Percentiles rank a stretch among this genome's conserved stretches.
phyloP scores from a whole-genome alignment of 2,113 vertebrate species.

The Brachionichthys hirsutus region DNA sequence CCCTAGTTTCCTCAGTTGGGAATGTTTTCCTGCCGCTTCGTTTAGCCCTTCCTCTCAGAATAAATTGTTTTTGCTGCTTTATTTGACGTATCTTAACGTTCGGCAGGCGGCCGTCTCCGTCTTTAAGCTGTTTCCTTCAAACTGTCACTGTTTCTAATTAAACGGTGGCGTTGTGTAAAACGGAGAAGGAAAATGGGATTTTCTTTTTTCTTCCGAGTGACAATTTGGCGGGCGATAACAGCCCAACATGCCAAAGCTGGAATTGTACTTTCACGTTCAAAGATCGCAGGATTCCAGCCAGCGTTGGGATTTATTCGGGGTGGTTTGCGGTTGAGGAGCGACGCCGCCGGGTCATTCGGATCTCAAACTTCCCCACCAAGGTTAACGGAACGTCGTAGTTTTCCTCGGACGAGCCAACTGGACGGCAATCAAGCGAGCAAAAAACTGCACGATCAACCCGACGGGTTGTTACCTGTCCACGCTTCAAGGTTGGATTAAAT shows the following conservation, averaged over 20 bases:
- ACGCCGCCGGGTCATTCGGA: not conserved
- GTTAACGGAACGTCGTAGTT: no score
- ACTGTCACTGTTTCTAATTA: constrained; percentile 27
- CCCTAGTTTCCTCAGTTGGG: constrained; percentile 55
- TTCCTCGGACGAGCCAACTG: no score
- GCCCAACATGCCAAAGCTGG: constrained; percentile 13
- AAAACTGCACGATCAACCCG: no score
- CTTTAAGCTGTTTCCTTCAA: constrained; percentile 30
- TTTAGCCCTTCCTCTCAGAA: constrained; percentile 30
- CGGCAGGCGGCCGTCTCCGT: constrained; percentile 9
- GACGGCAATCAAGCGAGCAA: no score
- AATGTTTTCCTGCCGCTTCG: constrained; percentile 29
- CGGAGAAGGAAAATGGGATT: constrained; percentile 19
- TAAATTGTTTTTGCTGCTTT: constrained; percentile 21
- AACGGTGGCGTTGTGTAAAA: constrained; percentile 5
- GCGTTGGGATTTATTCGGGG: not conserved
- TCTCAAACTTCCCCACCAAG: no score
- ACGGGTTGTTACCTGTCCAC: no score
- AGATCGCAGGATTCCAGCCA: not conserved
- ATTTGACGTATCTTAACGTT: constrained; percentile 41
- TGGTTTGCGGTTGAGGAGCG: not conserved
- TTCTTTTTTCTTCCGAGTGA: constrained; percentile 34
- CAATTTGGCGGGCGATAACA: constrained; percentile 21
- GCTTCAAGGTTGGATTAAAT: no score
- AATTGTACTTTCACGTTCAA: constrained; percentile 10